Conservation (phyloP, 2,888 invertebrate genomes). For the Macropis europaea region DNA sequence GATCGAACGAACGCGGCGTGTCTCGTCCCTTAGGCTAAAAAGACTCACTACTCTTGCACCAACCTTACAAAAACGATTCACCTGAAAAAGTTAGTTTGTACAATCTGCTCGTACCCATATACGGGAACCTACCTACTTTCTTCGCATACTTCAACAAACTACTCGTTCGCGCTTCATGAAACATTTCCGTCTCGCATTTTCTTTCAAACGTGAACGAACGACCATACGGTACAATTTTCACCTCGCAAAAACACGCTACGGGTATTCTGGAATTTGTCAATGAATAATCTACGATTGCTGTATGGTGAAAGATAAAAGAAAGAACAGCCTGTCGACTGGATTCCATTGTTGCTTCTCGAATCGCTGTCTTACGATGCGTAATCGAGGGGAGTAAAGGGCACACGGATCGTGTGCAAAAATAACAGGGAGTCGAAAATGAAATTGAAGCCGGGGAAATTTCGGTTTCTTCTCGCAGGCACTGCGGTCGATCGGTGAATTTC, state of each 20-base stretch:
- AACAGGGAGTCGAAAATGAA: too few species aligned
- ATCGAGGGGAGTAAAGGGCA: neutral
- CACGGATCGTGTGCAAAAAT: conserved; percentile 35
- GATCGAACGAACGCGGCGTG: conserved; percentile 19
- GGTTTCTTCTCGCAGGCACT: too few species aligned
- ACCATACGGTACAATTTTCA: neutral
- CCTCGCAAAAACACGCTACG: neutral
- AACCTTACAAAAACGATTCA: conserved; percentile 18
- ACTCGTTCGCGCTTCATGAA: conserved; percentile 1
- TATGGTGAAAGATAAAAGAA: neutral
- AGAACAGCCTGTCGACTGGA: too few species aligned
- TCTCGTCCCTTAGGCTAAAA: conserved; percentile 16
- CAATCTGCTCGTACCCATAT: conserved; percentile 3
- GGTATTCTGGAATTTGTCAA: neutral
- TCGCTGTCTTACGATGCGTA: neutral
- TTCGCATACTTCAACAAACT: conserved; percentile 25
- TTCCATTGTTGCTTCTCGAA: neutral
- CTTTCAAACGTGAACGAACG: neutral
- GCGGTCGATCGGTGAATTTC: too few species aligned
- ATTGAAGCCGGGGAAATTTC: too few species aligned
- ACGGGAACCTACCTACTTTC: conserved; percentile 22
- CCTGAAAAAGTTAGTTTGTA: conserved; percentile 2
- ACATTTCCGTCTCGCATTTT: neutral
- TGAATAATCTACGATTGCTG: neutral
- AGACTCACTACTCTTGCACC: conserved; percentile 29